Percentiles rank a stretch among this genome's conserved stretches.
Evolutionary conservation across 2,113 vertebrate genomes (phyloP).

Genomic region (Carassius carassius): DNA sequence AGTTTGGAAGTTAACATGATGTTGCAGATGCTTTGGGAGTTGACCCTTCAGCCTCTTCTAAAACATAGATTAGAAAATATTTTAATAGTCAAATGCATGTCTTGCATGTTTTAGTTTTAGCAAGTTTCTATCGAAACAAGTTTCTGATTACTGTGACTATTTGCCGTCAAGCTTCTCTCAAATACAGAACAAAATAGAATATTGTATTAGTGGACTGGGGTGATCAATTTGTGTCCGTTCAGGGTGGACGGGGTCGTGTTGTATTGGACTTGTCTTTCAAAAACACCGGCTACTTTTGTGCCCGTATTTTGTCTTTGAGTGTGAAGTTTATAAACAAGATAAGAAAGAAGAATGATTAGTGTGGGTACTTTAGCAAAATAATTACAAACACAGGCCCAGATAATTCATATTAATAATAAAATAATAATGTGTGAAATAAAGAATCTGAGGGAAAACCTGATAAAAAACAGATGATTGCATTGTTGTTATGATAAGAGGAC

Average conservation of each 20-base stretch:
- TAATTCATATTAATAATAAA: constrained; percentile 11
- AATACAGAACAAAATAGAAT: not conserved
- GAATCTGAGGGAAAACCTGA: not conserved
- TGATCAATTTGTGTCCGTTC: not conserved
- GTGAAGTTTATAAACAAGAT: not conserved
- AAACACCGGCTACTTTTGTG: not conserved
- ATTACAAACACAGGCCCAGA: not conserved
- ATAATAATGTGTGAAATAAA: not conserved
- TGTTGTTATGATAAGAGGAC: not conserved
- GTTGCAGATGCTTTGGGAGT: not conserved
- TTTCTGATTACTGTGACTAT: not conserved
- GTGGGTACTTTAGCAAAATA: not conserved
- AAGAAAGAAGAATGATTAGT: not conserved
- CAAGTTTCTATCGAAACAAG: not conserved
- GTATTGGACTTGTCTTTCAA: constrained; percentile 13
- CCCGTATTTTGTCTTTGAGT: not conserved
- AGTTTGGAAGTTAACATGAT: not conserved
- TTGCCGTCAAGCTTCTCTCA: not conserved
- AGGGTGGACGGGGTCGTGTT: not conserved
- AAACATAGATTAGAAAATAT: not conserved
- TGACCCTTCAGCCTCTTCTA: not conserved
- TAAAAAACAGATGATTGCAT: not conserved
- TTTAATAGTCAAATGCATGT: not conserved
- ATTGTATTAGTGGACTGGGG: not conserved
- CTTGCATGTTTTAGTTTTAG: not conserved